Conservation (phyloP, 2,888 invertebrate genomes). For the Aspidiotus rigidus region DNA sequence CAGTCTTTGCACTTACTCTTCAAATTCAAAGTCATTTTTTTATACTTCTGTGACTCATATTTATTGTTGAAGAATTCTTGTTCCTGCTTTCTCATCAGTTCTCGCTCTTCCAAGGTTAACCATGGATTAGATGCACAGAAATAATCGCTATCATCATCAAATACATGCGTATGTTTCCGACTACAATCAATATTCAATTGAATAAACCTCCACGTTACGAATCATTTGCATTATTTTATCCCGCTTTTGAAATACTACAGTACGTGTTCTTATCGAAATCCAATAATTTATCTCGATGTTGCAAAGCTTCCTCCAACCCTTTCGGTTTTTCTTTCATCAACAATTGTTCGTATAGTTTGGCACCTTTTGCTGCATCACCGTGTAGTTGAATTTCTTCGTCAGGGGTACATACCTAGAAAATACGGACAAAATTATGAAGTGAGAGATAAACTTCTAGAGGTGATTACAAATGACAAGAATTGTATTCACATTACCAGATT, state of each 20-base stretch:
- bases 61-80: slow-evolving; percentile 51
- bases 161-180: slow-evolving; percentile 64
- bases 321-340: slow-evolving; percentile 45
- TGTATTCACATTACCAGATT: slow-evolving; percentile 54
- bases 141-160: slow-evolving; percentile 92
- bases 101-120: slow-evolving; percentile 62
- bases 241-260: neutral
- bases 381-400: slow-evolving; percentile 36
- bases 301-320: slow-evolving; percentile 58
- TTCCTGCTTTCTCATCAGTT: slow-evolving; percentile 57
- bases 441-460: neutral
- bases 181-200: slow-evolving; percentile 44
- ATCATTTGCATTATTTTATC: no score
- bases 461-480: neutral
- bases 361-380: slow-evolving; percentile 36
- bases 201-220: neutral
- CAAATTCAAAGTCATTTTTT: slow-evolving; percentile 70
- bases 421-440: neutral
- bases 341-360: slow-evolving; percentile 34
- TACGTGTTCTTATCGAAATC: slow-evolving; percentile 76
- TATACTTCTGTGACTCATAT: slow-evolving; percentile 56
- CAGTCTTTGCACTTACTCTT: slow-evolving; percentile 46
- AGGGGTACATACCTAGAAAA: slow-evolving; percentile 36
- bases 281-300: slow-evolving; percentile 68
- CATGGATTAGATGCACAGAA: slow-evolving; percentile 75